These are phyloP conservation scores for Smutsia gigantea DNA, from an alignment of 2,797 vertebrate species.

Conservation along the genomic window DNA sequence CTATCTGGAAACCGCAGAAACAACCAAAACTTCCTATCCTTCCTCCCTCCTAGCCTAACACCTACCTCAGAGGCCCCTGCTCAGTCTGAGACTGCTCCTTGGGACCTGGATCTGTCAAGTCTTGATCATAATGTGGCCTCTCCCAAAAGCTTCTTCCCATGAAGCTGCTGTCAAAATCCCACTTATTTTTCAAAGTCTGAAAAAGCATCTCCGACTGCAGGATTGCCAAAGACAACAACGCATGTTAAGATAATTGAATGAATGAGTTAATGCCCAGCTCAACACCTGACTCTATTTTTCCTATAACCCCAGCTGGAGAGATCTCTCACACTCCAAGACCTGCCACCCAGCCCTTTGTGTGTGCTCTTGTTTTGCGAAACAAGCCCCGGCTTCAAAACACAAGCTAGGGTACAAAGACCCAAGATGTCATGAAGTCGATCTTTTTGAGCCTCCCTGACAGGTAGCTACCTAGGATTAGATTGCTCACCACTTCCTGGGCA, in stretches of 20 bases:
- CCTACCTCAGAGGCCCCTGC: not conserved
- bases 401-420: not conserved
- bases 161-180: conserved; percentile 30
- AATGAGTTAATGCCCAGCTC: not conserved
- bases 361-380: not conserved
- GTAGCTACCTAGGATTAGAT: not conserved
- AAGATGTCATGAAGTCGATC: not conserved
- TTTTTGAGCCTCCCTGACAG: not conserved
- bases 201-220: not conserved
- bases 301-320: not conserved
- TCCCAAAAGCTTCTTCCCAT: not conserved
- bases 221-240: not conserved
- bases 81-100: not conserved
- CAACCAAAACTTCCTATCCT: not conserved
- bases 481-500: not conserved
- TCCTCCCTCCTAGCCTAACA: not conserved
- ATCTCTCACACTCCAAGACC: not conserved
- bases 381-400: conserved; percentile 3
- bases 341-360: not conserved
- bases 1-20: not conserved
- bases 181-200: not conserved
- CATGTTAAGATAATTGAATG: not conserved
- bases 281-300: not conserved
- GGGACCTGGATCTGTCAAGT: not conserved
- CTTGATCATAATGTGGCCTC: not conserved